These are phyloP conservation scores for Glaucidium brasilianum DNA, from an alignment of 2,113 vertebrate genomes.

Conservation along the genomic window DNA sequence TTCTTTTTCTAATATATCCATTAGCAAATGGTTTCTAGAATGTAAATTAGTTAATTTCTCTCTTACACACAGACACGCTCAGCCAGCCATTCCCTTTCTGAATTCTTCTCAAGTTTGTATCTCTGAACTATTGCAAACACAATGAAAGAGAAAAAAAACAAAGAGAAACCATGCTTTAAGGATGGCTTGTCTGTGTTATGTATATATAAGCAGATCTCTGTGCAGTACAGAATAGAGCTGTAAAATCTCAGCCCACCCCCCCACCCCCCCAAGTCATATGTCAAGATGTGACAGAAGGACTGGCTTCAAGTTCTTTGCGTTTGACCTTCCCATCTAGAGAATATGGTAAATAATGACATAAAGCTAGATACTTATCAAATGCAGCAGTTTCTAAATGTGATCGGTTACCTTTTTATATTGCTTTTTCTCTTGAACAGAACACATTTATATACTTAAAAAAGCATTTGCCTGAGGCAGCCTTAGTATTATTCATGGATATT, in stretches of 20 bases:
- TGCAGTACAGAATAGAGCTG: not conserved
- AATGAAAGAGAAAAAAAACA: not conserved
- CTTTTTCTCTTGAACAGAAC: not conserved
- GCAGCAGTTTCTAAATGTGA: not conserved
- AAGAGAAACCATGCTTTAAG: not conserved
- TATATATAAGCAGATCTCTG: not conserved
- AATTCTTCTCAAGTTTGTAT: not conserved
- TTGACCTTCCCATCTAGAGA: not conserved
- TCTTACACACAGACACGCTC: not conserved
- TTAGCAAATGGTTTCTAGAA: not conserved
- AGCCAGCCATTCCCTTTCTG: not conserved
- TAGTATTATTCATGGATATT: slow-evolving; percentile 2
- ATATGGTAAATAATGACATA: not conserved
- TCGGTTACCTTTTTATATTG: not conserved
- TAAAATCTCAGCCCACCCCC: not conserved
- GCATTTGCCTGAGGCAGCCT: not conserved
- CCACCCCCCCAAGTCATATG: not conserved
- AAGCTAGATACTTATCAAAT: not conserved
- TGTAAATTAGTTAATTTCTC: not conserved
- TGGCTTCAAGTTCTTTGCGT: not conserved
- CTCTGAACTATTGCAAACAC: not conserved
- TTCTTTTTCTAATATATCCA: not conserved
- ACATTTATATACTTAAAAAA: not conserved
- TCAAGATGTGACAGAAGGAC: not conserved
- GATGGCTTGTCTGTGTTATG: not conserved